Evolutionary conservation across 1,140 invertebrate genomes (phyloP).

Genomic region (Phymastichus coffea): DNA sequence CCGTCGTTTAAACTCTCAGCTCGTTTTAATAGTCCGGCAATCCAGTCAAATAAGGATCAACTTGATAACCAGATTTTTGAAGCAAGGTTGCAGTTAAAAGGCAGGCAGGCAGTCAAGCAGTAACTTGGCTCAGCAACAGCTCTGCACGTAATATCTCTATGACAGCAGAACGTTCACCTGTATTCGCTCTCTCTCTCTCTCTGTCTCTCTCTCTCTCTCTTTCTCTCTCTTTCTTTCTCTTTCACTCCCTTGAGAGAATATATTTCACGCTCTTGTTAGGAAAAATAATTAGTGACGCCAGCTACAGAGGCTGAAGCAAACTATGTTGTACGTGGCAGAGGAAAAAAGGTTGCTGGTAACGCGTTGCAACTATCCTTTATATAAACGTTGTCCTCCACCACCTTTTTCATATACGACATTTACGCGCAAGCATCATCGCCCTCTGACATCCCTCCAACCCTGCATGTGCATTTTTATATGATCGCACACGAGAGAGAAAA

Average conservation of each 20-base stretch:
- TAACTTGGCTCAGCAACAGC: too few species aligned
- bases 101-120: too few species aligned
- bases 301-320: slow-evolving; percentile 6
- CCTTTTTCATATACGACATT: background rate
- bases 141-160: slow-evolving; percentile 21
- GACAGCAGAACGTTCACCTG: background rate
- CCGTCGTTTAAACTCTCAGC: too few species aligned
- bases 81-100: background rate
- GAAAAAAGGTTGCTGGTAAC: slow-evolving; percentile 6
- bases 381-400: background rate
- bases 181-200: too few species aligned
- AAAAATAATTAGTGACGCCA: slow-evolving; percentile 37
- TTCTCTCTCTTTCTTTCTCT: background rate
- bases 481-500: too few species aligned
- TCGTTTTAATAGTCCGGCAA: background rate
- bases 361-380: background rate
- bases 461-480: too few species aligned
- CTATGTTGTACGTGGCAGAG: background rate
- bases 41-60: slow-evolving; percentile 4
- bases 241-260: slow-evolving; percentile 4
- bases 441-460: too few species aligned
- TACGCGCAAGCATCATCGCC: too few species aligned
- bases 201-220: background rate
- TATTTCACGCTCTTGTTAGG: slow-evolving; percentile 36
- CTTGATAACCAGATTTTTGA: background rate